Evolutionary conservation across 2,888 invertebrate genomes (phyloP).

Genomic region (Antheraea yamamai): DNA sequence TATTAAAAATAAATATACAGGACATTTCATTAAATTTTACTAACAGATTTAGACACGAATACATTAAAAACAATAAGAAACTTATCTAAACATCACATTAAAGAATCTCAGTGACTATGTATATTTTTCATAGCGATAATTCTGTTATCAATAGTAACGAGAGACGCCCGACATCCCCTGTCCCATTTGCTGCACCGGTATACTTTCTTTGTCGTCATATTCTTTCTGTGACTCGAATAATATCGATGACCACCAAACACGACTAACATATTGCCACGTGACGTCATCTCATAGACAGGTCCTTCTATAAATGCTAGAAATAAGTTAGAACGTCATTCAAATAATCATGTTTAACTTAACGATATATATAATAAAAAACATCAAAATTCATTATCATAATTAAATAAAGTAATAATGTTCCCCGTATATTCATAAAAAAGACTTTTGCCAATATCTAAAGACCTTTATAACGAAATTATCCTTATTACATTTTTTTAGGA

Average conservation of each 20-base stretch:
- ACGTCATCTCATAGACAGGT: conserved; percentile 25
- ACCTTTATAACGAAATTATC: not conserved
- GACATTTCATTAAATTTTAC: not conserved
- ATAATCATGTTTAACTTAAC: not conserved
- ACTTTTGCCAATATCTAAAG: not conserved
- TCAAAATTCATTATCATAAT: too few species aligned
- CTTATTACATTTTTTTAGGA: not conserved
- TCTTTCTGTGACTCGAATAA: conserved; percentile 44
- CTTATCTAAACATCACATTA: not conserved
- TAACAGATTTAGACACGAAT: not conserved
- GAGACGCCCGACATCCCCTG: conserved; percentile 16
- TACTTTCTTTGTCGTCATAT: conserved; percentile 27
- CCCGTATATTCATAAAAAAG: not conserved
- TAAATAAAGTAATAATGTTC: too few species aligned
- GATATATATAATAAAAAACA: not conserved
- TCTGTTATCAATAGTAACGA: conserved; percentile 17
- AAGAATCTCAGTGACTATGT: conserved; percentile 42
- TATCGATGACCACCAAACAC: conserved; percentile 41
- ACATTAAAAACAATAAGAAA: not conserved
- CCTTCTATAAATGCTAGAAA: not conserved
- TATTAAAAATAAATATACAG: not conserved
- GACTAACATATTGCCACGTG: conserved; percentile 38
- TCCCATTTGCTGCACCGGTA: conserved; percentile 44
- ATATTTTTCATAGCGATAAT: conserved; percentile 22
- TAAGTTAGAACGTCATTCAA: not conserved